Percentiles rank a stretch among this genome's conserved stretches.
Evolutionary conservation across 2,797 vertebrate genomes (phyloP).

Genomic region (Thaleichthys pacificus): DNA sequence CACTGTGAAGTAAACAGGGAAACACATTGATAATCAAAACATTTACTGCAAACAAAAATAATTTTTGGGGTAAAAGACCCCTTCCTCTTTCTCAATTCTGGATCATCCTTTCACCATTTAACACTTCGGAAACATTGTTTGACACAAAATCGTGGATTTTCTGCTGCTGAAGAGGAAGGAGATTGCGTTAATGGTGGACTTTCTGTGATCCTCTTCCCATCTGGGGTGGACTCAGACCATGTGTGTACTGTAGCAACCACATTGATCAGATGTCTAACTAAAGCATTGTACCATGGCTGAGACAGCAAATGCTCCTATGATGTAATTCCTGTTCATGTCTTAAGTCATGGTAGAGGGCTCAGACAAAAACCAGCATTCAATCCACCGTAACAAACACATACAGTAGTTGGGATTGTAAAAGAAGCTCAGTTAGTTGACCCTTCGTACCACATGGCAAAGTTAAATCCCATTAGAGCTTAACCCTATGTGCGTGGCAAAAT

Average conservation of each 20-base stretch:
- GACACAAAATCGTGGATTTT: constrained; percentile 20
- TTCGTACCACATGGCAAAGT: constrained; percentile 48
- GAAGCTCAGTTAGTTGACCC: constrained; percentile 53
- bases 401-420: constrained; percentile 48
- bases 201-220: constrained; percentile 40
- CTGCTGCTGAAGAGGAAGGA: constrained; percentile 39
- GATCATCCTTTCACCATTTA: constrained; percentile 38
- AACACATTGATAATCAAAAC: constrained; percentile 33
- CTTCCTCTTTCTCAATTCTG: constrained; percentile 34
- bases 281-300: constrained; percentile 36
- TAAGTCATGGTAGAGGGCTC: constrained; percentile 31
- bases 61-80: constrained; percentile 27
- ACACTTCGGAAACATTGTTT: constrained; percentile 31
- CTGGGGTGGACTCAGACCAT: neutral
- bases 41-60: constrained; percentile 20
- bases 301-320: constrained; percentile 64
- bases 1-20: constrained; percentile 63
- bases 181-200: constrained; percentile 5
- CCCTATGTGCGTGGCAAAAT: constrained; percentile 44
- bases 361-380: constrained; percentile 39
- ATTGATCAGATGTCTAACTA: constrained; percentile 28
- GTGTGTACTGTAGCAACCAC: neutral
- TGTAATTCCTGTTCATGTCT: constrained; percentile 44
- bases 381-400: constrained; percentile 18
- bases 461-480: constrained; percentile 40